phyloP scores from a whole-genome alignment of 53 echinoderm and acorn worm species.

The Luidia sarsii region DNA sequence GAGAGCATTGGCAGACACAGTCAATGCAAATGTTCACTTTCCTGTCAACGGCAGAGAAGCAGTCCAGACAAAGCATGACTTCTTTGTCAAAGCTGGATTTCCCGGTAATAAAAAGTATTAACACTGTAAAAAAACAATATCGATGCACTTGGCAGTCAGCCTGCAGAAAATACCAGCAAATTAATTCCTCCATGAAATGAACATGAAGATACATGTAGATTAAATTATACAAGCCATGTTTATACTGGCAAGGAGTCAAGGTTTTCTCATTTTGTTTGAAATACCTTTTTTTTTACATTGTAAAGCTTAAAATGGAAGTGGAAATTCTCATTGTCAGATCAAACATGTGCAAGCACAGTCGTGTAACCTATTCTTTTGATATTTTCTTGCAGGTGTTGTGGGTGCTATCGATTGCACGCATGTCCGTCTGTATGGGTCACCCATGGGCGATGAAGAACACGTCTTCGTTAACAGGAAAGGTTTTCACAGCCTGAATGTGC shows the following conservation, averaged over 20 bases:
- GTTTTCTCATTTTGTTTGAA: too few species aligned
- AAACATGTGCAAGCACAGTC: background rate
- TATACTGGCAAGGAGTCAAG: too few species aligned
- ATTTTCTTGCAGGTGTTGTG: background rate
- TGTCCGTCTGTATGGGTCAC: background rate
- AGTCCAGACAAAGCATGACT: constrained; percentile 4
- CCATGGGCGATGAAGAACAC: constrained; percentile 2
- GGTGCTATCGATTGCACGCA: constrained; percentile 11
- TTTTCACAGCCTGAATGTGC: background rate
- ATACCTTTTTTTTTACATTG: background rate
- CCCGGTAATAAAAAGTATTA: too few species aligned
- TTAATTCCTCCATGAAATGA: background rate
- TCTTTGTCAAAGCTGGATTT: constrained; percentile 1
- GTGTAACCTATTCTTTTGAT: background rate
- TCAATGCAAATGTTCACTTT: background rate
- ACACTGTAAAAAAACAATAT: too few species aligned
- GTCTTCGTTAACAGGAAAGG: background rate
- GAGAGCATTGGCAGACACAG: background rate
- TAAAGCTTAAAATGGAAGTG: too few species aligned
- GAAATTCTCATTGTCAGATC: too few species aligned
- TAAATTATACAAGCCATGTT: too few species aligned
- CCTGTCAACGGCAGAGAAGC: background rate
- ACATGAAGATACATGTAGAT: background rate
- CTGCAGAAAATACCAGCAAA: too few species aligned
- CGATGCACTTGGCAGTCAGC: too few species aligned